A percentile compares a stretch with the other conserved stretches of the same genome.
These are phyloP conservation scores for Lasiurus cinereus DNA, from an alignment of 2,113 vertebrate genomes.

Conservation along the genomic window DNA sequence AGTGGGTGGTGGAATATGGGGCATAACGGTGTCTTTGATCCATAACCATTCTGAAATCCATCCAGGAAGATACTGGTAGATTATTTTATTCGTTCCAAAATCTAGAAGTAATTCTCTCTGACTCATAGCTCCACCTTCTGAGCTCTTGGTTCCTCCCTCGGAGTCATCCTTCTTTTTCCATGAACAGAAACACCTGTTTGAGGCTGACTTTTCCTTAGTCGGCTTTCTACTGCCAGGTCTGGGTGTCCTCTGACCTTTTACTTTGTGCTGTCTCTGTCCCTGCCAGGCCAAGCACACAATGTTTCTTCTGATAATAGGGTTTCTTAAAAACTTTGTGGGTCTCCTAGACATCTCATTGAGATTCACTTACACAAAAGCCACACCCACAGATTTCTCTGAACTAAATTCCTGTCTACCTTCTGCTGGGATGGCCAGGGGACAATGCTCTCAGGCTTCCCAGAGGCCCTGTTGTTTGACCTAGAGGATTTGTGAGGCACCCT, in stretches of 20 bases:
- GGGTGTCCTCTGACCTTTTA: background rate
- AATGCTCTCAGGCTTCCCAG: background rate
- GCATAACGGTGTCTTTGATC: background rate
- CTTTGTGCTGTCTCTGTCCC: background rate
- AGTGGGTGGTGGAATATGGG: fast-evolving
- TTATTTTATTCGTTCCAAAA: constrained; percentile 14
- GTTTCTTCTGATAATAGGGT: background rate
- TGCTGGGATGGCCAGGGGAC: background rate
- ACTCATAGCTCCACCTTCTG: background rate
- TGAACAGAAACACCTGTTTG: background rate
- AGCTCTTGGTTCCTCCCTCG: background rate
- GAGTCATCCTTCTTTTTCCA: background rate
- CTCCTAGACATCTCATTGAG: background rate
- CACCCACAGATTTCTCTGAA: background rate
- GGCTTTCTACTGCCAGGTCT: background rate
- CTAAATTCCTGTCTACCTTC: background rate
- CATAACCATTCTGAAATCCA: constrained; percentile 20
- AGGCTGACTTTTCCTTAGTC: background rate
- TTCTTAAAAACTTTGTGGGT: background rate
- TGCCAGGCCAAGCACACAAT: background rate
- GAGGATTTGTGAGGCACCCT: background rate
- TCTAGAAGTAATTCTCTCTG: background rate
- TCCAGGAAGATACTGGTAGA: background rate
- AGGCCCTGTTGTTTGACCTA: background rate
- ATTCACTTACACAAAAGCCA: background rate